A percentile compares a stretch with the other conserved stretches of the same genome.
Conservation (phyloP, 1,140 invertebrate genomes). For the Armadillidium nasatum region DNA sequence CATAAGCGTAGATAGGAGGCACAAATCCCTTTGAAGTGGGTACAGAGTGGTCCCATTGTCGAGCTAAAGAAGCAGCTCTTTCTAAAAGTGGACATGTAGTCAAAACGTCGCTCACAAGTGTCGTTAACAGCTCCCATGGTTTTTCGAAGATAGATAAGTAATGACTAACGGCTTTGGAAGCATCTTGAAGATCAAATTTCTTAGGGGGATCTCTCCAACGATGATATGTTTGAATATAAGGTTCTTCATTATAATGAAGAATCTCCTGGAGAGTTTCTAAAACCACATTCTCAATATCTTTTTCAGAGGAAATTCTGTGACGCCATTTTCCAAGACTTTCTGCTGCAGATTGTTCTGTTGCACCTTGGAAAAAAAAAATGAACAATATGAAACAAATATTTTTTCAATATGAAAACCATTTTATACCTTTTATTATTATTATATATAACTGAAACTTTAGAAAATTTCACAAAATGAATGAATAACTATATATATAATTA, state of each 20-base stretch:
- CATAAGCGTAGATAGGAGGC: slow-evolving; percentile 33
- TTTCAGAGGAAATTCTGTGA: slow-evolving; percentile 17
- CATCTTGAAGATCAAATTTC: not conserved
- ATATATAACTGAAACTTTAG: too few species aligned
- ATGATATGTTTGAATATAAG: not conserved
- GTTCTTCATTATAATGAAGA: not conserved
- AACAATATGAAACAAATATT: not conserved
- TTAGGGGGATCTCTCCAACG: not conserved
- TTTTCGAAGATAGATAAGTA: slow-evolving; percentile 72
- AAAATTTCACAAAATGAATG: too few species aligned
- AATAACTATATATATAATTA: too few species aligned
- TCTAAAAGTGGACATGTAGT: slow-evolving; percentile 70
- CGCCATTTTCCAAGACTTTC: slow-evolving; percentile 24
- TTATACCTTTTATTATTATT: too few species aligned
- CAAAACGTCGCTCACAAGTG: slow-evolving; percentile 71
- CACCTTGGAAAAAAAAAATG: slow-evolving; percentile 20
- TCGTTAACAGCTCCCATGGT: slow-evolving; percentile 46
- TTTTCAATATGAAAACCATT: too few species aligned
- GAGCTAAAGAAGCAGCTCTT: slow-evolving; percentile 52
- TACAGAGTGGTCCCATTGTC: slow-evolving; percentile 47
- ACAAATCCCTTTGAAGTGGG: not conserved
- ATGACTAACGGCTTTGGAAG: slow-evolving; percentile 51
- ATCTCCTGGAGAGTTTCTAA: not conserved
- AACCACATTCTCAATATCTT: not conserved
- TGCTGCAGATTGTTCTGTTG: slow-evolving; percentile 30